These are phyloP conservation scores for Tachuris rubrigastra DNA, from an alignment of 2,113 vertebrate genomes.

Conservation along the genomic window DNA sequence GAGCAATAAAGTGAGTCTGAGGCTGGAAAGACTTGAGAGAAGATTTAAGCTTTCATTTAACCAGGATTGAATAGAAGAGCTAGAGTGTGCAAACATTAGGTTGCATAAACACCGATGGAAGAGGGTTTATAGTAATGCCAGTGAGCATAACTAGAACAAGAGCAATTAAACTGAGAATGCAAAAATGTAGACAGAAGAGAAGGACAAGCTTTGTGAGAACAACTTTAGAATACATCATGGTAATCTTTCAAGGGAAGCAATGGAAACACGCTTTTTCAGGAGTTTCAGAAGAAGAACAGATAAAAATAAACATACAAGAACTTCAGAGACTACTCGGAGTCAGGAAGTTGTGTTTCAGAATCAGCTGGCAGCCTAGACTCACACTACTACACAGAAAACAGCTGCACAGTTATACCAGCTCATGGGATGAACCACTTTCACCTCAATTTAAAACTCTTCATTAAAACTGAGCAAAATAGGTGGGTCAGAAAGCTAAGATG, in stretches of 20 bases:
- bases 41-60: conserved; percentile 30
- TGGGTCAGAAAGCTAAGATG: background rate
- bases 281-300: background rate
- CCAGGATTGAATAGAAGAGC: conserved; percentile 35
- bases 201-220: background rate
- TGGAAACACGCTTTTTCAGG: background rate
- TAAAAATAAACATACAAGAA: background rate
- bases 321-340: background rate
- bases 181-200: conserved; percentile 8
- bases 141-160: conserved; percentile 14
- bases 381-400: background rate
- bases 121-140: conserved; percentile 38
- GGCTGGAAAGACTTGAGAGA: conserved; percentile 50
- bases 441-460: background rate
- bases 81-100: conserved; percentile 29
- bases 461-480: background rate
- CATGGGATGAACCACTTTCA: background rate
- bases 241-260: conserved; percentile 21
- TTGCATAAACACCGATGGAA: conserved; percentile 31
- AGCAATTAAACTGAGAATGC: conserved; percentile 24
- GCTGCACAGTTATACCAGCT: background rate
- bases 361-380: background rate
- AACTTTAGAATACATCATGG: background rate
- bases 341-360: background rate
- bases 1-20: conserved; percentile 21